These are phyloP conservation scores for Chelonus insularis DNA, from an alignment of 1,140 invertebrate species.

Conservation along the genomic window DNA sequence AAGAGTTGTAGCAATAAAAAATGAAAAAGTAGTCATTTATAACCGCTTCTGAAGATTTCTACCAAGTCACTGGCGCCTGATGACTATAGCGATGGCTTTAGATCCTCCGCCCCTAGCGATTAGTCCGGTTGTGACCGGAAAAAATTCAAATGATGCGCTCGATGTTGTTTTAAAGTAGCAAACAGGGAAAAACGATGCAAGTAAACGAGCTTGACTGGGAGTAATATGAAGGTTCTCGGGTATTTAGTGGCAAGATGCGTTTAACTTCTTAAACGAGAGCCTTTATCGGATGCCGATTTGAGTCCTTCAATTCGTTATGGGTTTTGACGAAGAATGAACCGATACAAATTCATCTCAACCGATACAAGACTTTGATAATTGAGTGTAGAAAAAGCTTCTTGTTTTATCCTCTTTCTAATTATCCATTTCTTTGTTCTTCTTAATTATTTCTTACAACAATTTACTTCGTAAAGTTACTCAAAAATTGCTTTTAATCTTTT, in stretches of 20 bases:
- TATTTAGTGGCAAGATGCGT: conserved; percentile 32
- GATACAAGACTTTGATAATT: neutral
- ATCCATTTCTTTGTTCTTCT: too few species aligned
- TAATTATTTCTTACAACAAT: too few species aligned
- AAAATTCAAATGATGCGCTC: conserved; percentile 38
- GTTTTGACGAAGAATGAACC: conserved; percentile 35
- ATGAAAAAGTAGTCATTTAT: too few species aligned
- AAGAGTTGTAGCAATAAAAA: too few species aligned
- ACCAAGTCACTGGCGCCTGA: too few species aligned
- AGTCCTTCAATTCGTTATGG: conserved; percentile 55
- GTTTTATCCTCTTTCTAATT: too few species aligned
- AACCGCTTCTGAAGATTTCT: too few species aligned
- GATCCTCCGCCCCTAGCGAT: neutral
- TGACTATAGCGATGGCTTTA: too few species aligned
- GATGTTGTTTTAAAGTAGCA: conserved; percentile 2
- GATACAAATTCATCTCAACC: conserved; percentile 14
- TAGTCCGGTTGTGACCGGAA: conserved; percentile 25
- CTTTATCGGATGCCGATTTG: conserved; percentile 52
- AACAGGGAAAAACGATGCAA: neutral
- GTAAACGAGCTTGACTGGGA: conserved; percentile 17
- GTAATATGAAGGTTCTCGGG: conserved; percentile 11
- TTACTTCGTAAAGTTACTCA: too few species aligned
- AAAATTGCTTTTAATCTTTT: neutral
- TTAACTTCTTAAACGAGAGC: conserved; percentile 55
- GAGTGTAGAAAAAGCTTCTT: neutral